Percentiles rank a stretch among this genome's conserved stretches.
These are phyloP conservation scores for Zonitis immaculata DNA, from an alignment of 2,888 invertebrate genomes.

Conservation along the genomic window DNA sequence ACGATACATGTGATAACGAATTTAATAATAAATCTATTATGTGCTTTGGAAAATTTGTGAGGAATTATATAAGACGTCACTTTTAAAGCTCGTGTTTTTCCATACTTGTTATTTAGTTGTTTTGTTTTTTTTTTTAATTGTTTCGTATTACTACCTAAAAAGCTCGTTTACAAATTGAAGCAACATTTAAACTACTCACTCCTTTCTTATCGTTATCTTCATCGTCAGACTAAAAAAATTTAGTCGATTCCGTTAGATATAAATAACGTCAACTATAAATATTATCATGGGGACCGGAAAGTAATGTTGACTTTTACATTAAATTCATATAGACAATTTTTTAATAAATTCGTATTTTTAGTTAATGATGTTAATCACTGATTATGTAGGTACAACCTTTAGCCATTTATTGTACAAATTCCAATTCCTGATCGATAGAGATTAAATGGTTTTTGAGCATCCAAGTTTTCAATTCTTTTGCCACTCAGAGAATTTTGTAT, in stretches of 20 bases:
- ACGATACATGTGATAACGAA: not conserved
- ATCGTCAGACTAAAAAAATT: constrained; percentile 20
- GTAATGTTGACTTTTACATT: too few species aligned
- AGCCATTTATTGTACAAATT: too few species aligned
- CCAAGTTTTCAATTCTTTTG: too few species aligned
- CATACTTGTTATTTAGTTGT: not conserved
- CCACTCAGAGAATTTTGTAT: too few species aligned
- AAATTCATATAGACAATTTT: too few species aligned
- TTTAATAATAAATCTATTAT: not conserved
- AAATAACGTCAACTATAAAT: not conserved
- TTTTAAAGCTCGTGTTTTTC: not conserved
- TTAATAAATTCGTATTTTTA: too few species aligned
- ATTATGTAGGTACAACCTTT: too few species aligned
- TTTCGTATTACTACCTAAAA: not conserved
- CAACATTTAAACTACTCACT: constrained; percentile 18
- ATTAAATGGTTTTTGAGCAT: too few species aligned
- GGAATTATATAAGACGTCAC: not conserved
- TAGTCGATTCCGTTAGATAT: not conserved
- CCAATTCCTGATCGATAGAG: too few species aligned
- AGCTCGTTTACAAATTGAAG: not conserved
- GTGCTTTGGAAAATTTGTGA: not conserved
- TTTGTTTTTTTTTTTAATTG: too few species aligned
- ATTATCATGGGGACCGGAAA: too few species aligned
- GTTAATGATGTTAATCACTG: too few species aligned
- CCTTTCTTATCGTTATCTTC: constrained; percentile 11